Evolutionary conservation across 2,797 vertebrate species (phyloP), one percentile per base, ranked within the genome.

Genomic region (Nyctalus aviator): DNA sequence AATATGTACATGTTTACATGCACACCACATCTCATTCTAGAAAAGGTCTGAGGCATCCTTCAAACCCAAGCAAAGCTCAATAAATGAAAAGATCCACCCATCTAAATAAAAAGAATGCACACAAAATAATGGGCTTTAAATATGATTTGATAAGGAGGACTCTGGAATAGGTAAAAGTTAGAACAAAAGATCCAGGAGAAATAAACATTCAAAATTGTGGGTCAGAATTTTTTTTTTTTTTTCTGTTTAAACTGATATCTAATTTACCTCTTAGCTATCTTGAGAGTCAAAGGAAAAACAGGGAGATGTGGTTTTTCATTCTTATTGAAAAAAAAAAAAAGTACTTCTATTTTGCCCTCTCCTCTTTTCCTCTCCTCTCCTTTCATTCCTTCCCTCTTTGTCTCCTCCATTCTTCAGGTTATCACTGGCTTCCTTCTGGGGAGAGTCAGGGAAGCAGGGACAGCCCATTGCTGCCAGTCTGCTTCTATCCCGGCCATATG

Each of bases 361-460:
- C 23, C 6, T 59, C 32, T 57, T 53, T 21, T 41, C 46, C 10
- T 8, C 48, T 55, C 35, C 35, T 21, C 20, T 37, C 15, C 1
- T 21, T 37, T 10, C 11, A 9, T 8, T 18, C 30, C n/a, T 18
- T 32, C 10, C 53, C 20, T 55, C 48, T 6, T 21, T 6, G 35
- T 27, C 0, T 8, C 1, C 3, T 35, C 25, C 32, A 55, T 79
- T 73, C 32, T 91, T 77, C n/a, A 62, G 88, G 37, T 41, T 41
- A 41, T 13, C 41, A 50, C 75, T 1, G 27, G 77, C 91, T 94
- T 94, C 92, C 95, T 94, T 95, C 82, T 88, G 50, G 50, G 25
- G 82, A 94, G 73, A 95, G 96, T 96, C 95, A 95, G 59, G 9
- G 84, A 90, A 71, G 87, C 59, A 8, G 89, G 84, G 78, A 68